Conservation (phyloP, 2,888 invertebrate genomes). For the Eledone cirrhosa region DNA sequence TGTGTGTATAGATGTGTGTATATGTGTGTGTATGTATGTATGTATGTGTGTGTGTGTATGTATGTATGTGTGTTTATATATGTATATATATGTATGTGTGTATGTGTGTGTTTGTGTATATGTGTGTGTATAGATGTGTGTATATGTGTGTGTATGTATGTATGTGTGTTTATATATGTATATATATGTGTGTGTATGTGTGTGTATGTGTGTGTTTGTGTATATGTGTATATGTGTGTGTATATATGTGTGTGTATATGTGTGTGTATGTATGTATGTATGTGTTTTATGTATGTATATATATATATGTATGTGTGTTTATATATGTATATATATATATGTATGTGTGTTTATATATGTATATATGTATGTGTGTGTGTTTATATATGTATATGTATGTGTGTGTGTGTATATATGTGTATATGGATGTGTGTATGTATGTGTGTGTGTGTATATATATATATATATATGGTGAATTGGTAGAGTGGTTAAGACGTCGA, state of each 20-base stretch:
- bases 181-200: too few species aligned
- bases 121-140: too few species aligned
- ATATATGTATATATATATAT: background rate
- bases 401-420: background rate
- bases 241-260: background rate
- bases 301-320: background rate
- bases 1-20: too few species aligned
- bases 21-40: too few species aligned
- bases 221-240: background rate
- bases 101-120: too few species aligned
- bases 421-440: background rate
- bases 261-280: background rate
- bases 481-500: too few species aligned
- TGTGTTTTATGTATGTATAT: background rate
- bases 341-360: background rate
- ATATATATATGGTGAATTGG: background rate
- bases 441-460: background rate
- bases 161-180: too few species aligned
- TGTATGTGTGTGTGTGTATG: too few species aligned
- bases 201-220: too few species aligned
- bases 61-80: too few species aligned
- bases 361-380: background rate
- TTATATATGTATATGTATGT: background rate
- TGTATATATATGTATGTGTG: too few species aligned
- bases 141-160: too few species aligned